Evolutionary conservation across 2,797 vertebrate genomes (phyloP).

Genomic region (Artibeus lituratus): DNA sequence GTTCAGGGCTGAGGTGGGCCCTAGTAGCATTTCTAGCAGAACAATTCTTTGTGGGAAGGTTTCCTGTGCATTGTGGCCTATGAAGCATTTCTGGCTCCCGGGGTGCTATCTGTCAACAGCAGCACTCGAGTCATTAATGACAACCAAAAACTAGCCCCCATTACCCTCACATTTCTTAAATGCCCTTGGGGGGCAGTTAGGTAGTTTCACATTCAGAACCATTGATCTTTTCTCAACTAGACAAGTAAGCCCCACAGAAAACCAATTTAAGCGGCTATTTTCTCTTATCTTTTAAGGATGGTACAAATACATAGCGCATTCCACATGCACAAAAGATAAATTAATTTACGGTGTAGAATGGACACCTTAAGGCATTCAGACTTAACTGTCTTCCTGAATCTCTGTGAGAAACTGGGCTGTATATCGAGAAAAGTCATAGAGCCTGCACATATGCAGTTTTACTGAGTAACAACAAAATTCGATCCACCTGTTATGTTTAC

Average conservation of each 20-base stretch:
- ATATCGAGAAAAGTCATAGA: not conserved
- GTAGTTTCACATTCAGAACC: not conserved
- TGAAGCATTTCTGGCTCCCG: not conserved
- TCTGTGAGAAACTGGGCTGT: not conserved
- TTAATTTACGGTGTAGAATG: not conserved
- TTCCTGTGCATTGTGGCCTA: not conserved
- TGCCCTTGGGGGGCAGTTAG: not conserved
- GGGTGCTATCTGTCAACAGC: not conserved
- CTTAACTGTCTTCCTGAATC: not conserved
- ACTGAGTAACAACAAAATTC: not conserved
- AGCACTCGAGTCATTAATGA: not conserved
- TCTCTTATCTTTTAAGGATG: not conserved
- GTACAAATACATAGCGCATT: not conserved
- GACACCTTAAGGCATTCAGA: not conserved
- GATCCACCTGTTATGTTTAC: not conserved
- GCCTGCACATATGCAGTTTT: not conserved
- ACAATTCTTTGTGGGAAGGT: not conserved
- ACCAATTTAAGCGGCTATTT: not conserved
- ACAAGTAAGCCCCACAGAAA: not conserved
- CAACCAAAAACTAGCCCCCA: not conserved
- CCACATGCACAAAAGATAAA: not conserved
- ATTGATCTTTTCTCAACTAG: not conserved
- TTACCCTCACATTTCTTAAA: not conserved
- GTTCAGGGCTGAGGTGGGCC: not conserved
- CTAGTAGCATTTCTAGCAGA: not conserved